Base-by-base conservation (phyloP, 2,113 vertebrate genomes). In the Pachyramphus minor region DNA sequence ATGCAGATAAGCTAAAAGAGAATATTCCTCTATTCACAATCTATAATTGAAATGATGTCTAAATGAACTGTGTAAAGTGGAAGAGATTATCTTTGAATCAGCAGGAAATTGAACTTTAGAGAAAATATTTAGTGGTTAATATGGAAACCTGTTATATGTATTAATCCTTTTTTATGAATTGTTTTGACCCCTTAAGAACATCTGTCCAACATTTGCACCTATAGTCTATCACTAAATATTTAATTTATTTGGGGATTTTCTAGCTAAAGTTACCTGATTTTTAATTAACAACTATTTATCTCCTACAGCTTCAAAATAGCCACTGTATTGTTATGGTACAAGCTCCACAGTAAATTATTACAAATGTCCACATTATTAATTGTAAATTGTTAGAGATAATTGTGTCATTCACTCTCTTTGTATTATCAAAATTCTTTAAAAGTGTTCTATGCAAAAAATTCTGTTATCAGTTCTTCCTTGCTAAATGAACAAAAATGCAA, bases 171-270 rank as follows among this genome's bases (percentile, higher is more conserved):
- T 59, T 50, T 24, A 5, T 58, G 41, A 64, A 41, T 53, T 30
- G 5, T 33, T 68, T 87, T 90, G 42, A 59, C 14, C 5, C 59
- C 16, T 72, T 59, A 81, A 59, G 47, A 79, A 55, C 6, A 45
- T 50, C 30, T 45, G 5, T 37, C 14, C 30, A 45, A 75, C 9
- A 3, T 75, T 25, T 42, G 5, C 22, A 44, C 8, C 1, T 49
- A 41, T 13, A 45, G 12, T 37, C 2, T 31, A 24, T 63, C 6
- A 53, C 23, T 53, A 67, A 45, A 52, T 56, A 47, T 14, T 71
- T 78, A 0, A 2, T 42, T 79, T 56, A 4, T 41, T 33, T 27
- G 23, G 7, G 2, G 0, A 0, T 35, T 41, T 69, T 11, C 10
- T 19, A 62, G 8, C 4, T 42, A 67, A 33, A 7, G 52, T 30